These are phyloP conservation scores for Morone chrysops DNA, from an alignment of 2,113 vertebrate species.

Conservation along the genomic window DNA sequence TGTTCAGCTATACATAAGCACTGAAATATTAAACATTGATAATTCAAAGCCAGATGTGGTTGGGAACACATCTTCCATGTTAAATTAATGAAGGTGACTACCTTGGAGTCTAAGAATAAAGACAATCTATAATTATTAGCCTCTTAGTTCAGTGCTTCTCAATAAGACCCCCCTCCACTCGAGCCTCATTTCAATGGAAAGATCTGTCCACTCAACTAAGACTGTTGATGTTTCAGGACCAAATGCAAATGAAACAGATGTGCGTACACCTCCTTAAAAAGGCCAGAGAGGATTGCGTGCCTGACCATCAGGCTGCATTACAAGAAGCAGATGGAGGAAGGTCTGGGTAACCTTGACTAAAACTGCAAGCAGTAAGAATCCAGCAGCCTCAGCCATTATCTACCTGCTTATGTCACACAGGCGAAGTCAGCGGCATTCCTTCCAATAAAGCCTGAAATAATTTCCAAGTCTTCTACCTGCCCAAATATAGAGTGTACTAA, in stretches of 20 bases:
- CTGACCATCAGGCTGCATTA: not conserved
- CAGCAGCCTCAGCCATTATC: constrained; percentile 36
- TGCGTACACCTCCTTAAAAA: constrained; percentile 20
- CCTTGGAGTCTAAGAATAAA: constrained; percentile 5
- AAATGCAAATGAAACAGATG: constrained; percentile 43
- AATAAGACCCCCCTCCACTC: not conserved
- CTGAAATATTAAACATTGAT: constrained; percentile 48
- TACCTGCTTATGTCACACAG: constrained; percentile 24
- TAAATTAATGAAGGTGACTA: constrained; percentile 27
- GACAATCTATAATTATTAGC: constrained; percentile 14
- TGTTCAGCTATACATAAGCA: constrained; percentile 28
- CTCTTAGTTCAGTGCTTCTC: not conserved
- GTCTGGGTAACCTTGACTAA: constrained; percentile 48
- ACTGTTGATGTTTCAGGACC: not conserved
- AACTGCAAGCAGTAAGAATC: constrained; percentile 15
- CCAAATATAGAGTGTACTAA: constrained; percentile 10
- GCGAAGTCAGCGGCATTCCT: constrained; percentile 4
- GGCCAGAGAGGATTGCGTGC: not conserved
- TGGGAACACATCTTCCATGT: constrained; percentile 11
- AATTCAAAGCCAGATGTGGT: constrained; percentile 28
- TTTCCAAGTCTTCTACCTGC: constrained; percentile 10
- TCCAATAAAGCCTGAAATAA: constrained; percentile 19
- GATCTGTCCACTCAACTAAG: not conserved
- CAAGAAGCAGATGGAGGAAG: constrained; percentile 40
- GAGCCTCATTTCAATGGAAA: not conserved